Conservation (phyloP, 2,888 invertebrate genomes). For the Synergus itoensis region DNA sequence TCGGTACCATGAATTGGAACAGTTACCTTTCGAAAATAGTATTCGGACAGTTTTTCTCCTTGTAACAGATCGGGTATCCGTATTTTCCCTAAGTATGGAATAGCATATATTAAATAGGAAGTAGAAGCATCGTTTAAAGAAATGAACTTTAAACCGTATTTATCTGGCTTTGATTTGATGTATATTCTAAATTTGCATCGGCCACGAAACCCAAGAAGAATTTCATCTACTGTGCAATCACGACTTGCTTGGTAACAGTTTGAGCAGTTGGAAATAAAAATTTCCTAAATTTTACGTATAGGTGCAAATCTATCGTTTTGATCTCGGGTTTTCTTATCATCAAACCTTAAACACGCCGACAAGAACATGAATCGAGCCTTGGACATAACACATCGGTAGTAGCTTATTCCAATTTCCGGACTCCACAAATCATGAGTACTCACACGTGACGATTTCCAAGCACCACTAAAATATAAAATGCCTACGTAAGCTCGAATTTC, state of each 20-base stretch:
- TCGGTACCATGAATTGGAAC: slow-evolving; percentile 51
- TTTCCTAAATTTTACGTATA: too few species aligned
- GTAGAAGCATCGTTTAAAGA: slow-evolving; percentile 69
- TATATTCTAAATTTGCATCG: slow-evolving; percentile 64
- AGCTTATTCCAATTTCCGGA: slow-evolving; percentile 46
- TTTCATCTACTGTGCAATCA: slow-evolving; percentile 63
- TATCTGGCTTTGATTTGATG: slow-evolving; percentile 67
- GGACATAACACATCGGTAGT: slow-evolving; percentile 52
- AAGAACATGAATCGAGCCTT: slow-evolving; percentile 25
- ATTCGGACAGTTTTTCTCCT: slow-evolving; percentile 11
- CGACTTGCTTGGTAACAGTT: slow-evolving; percentile 9
- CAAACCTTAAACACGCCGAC: slow-evolving; percentile 19
- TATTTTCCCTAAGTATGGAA: slow-evolving; percentile 25
- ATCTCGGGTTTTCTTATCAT: not conserved
- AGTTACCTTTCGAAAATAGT: slow-evolving; percentile 48
- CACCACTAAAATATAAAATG: too few species aligned
- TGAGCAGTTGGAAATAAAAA: too few species aligned
- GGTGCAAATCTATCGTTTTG: too few species aligned
- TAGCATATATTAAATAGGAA: slow-evolving; percentile 59
- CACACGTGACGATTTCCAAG: too few species aligned
- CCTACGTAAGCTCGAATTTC: too few species aligned
- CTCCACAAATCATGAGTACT: slow-evolving; percentile 43
- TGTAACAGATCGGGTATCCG: too few species aligned
- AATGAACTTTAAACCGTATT: slow-evolving; percentile 71
- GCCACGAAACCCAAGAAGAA: slow-evolving; percentile 61